Evolutionary conservation across 2,888 invertebrate genomes (phyloP).

Genomic region (Morpho achilles): DNA sequence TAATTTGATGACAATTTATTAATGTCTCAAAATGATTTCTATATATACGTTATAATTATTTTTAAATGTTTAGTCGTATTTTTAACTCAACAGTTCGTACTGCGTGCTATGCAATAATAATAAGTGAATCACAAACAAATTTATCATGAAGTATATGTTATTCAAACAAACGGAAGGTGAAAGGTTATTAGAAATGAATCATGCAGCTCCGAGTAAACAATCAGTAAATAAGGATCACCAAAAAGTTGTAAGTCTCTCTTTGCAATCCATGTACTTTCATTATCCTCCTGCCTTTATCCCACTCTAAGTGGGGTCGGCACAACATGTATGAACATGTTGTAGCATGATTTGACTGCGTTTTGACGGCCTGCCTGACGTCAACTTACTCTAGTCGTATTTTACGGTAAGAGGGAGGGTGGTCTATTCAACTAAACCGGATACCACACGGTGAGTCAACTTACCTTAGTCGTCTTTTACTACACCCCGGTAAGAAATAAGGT

Average conservation of each 20-base stretch:
- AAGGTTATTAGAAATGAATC: slow-evolving; percentile 4
- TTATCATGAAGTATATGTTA: slow-evolving; percentile 14
- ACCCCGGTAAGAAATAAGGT: too few species aligned
- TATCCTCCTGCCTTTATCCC: too few species aligned
- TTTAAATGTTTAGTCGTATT: slow-evolving; percentile 36
- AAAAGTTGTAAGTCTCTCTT: slow-evolving; percentile 28
- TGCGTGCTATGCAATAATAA: not conserved
- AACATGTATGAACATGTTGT: too few species aligned
- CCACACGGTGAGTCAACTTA: too few species aligned
- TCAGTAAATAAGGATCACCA: slow-evolving; percentile 21
- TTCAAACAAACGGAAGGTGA: slow-evolving; percentile 9
- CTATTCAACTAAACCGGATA: too few species aligned
- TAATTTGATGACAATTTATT: slow-evolving; percentile 48
- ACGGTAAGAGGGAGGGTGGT: too few species aligned
- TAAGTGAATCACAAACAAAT: not conserved
- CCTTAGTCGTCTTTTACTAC: too few species aligned
- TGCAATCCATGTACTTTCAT: too few species aligned
- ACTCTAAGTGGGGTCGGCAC: too few species aligned
- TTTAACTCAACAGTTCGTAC: slow-evolving; percentile 6
- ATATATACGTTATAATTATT: slow-evolving; percentile 46
- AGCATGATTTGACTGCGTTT: too few species aligned
- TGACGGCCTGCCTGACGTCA: too few species aligned
- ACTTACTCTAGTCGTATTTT: too few species aligned
- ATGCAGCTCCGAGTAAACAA: not conserved
- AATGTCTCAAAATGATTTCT: slow-evolving; percentile 43